Evolutionary conservation across 2,888 invertebrate species (phyloP), one percentile per base, ranked within the genome.

Genomic region (Diloba caeruleocephala): DNA sequence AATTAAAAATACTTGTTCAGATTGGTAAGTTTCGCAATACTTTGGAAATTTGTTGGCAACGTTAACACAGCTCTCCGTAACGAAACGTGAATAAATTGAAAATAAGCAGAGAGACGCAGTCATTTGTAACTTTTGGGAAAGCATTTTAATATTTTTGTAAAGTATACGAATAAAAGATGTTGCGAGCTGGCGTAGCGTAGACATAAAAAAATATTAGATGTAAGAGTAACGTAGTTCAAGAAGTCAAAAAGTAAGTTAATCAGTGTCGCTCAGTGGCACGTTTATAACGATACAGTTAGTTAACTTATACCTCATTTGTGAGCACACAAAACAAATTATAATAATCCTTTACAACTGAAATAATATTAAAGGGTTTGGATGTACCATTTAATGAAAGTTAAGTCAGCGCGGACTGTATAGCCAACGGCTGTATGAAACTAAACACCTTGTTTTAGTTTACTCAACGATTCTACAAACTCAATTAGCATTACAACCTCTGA

Each of bases 381-480:
- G 72, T 80, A 74, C 63, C 74, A 71, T 77, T 78, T 81, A 68
- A 82, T 75, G 67, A 78, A 84, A 84, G 79, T 83, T 69, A 80
- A 79, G 75, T 71, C 50, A 59, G 58, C 38, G 10, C 41, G 72
- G 62, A 71, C 64, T 67, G 76, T 70, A 78, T 81, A 81, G 84
- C 86, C 83, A 73, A 73, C 71, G 83, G 86, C 80, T 69, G 67
- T 80, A 78, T 76, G 71, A 82, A 87, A 85, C 82, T 81, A 83
- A 85, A 83, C 83, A 84, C 83, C 81, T 82, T 83, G 82, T 81
- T 82, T 82, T 80, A 81, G 83, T 86, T 85, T 83, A 81, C 81
- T 78, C 79, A 81, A 81, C 84, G 83, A 85, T 82, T 88, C 73
- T 77, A 72, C 82, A 80, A 86, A 88, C 85, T 86, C 81, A 86